Base-by-base conservation (phyloP, 2,113 vertebrate genomes). In the Eira barbara region DNA sequence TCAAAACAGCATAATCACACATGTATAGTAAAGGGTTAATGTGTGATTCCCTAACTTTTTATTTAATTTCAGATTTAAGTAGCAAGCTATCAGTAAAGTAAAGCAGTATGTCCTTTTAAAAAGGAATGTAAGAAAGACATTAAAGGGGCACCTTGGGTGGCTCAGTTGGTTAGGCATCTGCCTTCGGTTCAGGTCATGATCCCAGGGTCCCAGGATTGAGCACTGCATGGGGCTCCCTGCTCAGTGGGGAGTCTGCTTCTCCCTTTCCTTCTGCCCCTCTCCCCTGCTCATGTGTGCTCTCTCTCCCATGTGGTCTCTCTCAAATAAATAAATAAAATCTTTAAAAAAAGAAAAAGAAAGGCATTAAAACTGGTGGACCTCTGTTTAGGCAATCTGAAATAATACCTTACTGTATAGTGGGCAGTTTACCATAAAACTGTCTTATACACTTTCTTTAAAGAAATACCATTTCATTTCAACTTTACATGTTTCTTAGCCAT, bases 331-430 rank as follows among this genome's bases (percentile, higher is more conserved):
- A 65, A 65, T 67, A 34, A 67, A 34, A 67, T 17, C 63, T 67
- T 67, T 3, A 1, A 67, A 34, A 59, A 95, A 93, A 55, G 14
- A 25, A 18, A 47, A 49, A 61, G 39, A 52, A 84, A 86, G 73
- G 61, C 71, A 69, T 63, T 84, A 63, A 65, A 71, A 18, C 2
- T 55, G 49, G 36, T 42, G 10, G 11, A 88, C 45, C n/a, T 21
- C 36, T 98, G 63, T 92, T 97, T 96, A 97, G 93, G 36, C 23
- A 67, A 96, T 83, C 73, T 97, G 96, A 97, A 97, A 76, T 96
- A 81, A 71, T 96, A 52, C 83, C 63, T 96, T 76, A 96, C 81
- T 95, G 76, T 86, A 29, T 4, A 80, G 49, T 91, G 93, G 85
- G 59, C 71, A 96, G 2, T 98, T 97, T 93, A 96, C 74, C 63